These are phyloP conservation scores for Myripristis murdjan DNA, from an alignment of 2,797 vertebrate species.

Conservation along the genomic window DNA sequence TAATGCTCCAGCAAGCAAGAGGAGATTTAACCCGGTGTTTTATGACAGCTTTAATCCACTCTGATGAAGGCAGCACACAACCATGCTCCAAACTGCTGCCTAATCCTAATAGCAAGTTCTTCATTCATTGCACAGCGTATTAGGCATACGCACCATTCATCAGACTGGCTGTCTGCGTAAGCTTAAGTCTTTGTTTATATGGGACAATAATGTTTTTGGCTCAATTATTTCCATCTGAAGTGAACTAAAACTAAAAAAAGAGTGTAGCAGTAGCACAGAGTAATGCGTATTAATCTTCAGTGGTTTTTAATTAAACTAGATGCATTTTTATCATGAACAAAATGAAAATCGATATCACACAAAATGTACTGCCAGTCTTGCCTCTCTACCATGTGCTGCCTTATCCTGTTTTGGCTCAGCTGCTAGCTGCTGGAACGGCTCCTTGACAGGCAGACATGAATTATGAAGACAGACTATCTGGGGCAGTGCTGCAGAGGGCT, in stretches of 20 bases:
- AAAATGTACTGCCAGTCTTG: neutral
- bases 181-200: neutral
- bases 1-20: conserved; percentile 38
- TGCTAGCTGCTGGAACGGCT: conserved; percentile 2
- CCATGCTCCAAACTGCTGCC: conserved; percentile 27
- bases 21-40: conserved; percentile 53
- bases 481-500: conserved; percentile 36
- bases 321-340: neutral
- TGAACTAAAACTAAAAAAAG: neutral
- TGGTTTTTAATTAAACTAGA: neutral
- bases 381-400: neutral
- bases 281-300: neutral
- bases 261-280: neutral
- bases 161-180: neutral
- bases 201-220: neutral
- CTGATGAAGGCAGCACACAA: conserved; percentile 5
- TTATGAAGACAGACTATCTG: conserved; percentile 67
- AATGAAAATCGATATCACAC: neutral
- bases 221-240: neutral
- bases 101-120: conserved; percentile 20
- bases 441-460: conserved; percentile 58
- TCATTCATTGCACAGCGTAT: neutral
- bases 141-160: neutral
- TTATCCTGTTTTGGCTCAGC: conserved; percentile 6
- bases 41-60: conserved; percentile 30